Evolutionary conservation across 2,797 vertebrate genomes (phyloP).

Genomic region (Aplochiton taeniatus): DNA sequence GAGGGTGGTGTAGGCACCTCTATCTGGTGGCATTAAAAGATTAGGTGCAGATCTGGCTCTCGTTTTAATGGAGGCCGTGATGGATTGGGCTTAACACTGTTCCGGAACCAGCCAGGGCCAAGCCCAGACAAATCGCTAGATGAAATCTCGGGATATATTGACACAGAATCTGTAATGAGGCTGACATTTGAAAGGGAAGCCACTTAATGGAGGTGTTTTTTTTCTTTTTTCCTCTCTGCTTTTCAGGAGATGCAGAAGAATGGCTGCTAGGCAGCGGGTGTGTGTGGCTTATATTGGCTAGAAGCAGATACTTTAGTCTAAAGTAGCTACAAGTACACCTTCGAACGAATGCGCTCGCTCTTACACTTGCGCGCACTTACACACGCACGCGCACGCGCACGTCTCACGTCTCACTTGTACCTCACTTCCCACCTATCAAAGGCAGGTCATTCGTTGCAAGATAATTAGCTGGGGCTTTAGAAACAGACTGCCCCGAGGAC

Average conservation of each 20-base stretch:
- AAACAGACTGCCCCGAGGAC: constrained; percentile 29
- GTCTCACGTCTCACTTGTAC: constrained; percentile 18
- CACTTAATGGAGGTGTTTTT: constrained; percentile 23
- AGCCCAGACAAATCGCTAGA: constrained; percentile 30
- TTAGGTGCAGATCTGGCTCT: constrained; percentile 36
- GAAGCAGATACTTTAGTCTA: no score
- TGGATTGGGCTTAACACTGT: constrained; percentile 40
- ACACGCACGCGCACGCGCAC: neutral
- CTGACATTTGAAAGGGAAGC: constrained; percentile 41
- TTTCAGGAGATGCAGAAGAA: neutral
- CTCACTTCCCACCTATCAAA: constrained; percentile 23
- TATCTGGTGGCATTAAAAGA: constrained; percentile 48
- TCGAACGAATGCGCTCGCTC: neutral
- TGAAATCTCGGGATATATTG: constrained; percentile 29
- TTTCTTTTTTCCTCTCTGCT: neutral
- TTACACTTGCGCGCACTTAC: neutral
- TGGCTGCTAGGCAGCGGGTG: neutral
- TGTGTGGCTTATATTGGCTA: neutral
- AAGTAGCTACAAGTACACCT: neutral
- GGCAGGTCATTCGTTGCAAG: constrained; percentile 36
- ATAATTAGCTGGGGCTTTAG: constrained; percentile 40
- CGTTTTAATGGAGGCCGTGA: constrained; percentile 30
- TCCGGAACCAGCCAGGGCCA: constrained; percentile 31
- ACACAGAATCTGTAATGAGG: constrained; percentile 35
- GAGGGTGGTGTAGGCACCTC: constrained; percentile 21